These are phyloP conservation scores for Griposia aprilina DNA, from an alignment of 2,888 invertebrate genomes.

Conservation along the genomic window DNA sequence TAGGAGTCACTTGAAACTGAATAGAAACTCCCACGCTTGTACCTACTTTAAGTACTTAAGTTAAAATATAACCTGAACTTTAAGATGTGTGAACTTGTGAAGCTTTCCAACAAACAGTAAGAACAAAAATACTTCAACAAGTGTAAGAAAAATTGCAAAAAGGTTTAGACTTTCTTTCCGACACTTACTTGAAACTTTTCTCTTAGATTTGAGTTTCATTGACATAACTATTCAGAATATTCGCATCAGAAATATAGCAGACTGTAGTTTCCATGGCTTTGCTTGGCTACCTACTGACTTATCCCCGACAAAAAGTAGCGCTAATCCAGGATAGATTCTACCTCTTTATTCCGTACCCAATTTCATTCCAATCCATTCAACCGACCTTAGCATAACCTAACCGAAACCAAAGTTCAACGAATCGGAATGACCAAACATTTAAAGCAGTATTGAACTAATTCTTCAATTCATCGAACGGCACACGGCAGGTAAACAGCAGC, in stretches of 20 bases:
- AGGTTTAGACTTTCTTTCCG: background rate
- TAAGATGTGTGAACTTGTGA: constrained; percentile 36
- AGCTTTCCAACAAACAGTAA: constrained; percentile 26
- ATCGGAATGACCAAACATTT: background rate
- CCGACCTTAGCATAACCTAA: background rate
- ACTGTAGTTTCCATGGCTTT: background rate
- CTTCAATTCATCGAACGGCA: constrained; percentile 1
- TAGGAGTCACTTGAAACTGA: constrained; percentile 10
- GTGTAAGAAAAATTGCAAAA: constrained; percentile 24
- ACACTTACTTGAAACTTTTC: constrained; percentile 22
- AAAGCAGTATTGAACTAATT: constrained; percentile 3
- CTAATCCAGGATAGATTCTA: background rate
- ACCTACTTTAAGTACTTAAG: constrained; percentile 13
- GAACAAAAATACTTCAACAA: constrained; percentile 35
- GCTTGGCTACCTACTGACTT: too few relatives aligned
- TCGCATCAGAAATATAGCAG: background rate
- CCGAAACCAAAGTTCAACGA: background rate
- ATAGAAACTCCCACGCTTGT: constrained; percentile 27
- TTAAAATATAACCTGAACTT: constrained; percentile 46
- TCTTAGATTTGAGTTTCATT: constrained; percentile 6
- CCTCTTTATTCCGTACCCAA: too few relatives aligned
- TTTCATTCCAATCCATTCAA: background rate
- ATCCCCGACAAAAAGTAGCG: too few relatives aligned
- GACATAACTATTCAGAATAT: background rate
- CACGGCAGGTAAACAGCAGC: constrained; percentile 3